Percentiles rank a stretch among this genome's conserved stretches.
These are phyloP conservation scores for Catostylus mosaicus DNA, from an alignment of 30 jellyfish, hydroid and myxozoan species.

Conservation along the genomic window DNA sequence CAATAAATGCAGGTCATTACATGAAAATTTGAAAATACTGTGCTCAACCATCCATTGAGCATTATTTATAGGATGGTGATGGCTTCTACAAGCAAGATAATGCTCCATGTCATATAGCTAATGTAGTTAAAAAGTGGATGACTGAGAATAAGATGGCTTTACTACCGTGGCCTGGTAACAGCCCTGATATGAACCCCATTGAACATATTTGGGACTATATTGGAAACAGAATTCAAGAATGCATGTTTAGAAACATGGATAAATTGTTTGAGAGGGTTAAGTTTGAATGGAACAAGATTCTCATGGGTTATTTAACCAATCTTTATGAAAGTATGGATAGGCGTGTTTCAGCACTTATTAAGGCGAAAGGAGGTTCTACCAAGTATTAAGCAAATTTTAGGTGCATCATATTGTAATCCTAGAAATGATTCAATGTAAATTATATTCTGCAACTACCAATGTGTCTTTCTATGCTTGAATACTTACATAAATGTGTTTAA, in stretches of 20 bases:
- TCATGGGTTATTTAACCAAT: constrained; percentile 8
- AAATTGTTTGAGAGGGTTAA: constrained; percentile 17
- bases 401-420: too few species aligned
- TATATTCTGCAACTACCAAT: neutral
- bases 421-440: too few species aligned
- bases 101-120: constrained; percentile 70
- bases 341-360: neutral
- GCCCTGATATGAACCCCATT: constrained; percentile 60
- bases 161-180: constrained; percentile 49
- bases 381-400: neutral
- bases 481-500: too few species aligned
- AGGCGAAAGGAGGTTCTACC: constrained; percentile 20
- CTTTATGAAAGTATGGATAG: constrained; percentile 13
- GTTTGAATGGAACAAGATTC: constrained; percentile 16
- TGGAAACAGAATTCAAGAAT: constrained; percentile 4
- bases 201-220: constrained; percentile 49
- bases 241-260: neutral
- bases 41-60: constrained; percentile 29
- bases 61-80: neutral
- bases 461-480: neutral
- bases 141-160: neutral
- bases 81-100: constrained; percentile 55
- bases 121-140: constrained; percentile 8
- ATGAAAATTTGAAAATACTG: constrained; percentile 13
- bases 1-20: constrained; percentile 25